Base-by-base conservation (phyloP, 2,888 invertebrate genomes). In the Leucophora obtusa region DNA sequence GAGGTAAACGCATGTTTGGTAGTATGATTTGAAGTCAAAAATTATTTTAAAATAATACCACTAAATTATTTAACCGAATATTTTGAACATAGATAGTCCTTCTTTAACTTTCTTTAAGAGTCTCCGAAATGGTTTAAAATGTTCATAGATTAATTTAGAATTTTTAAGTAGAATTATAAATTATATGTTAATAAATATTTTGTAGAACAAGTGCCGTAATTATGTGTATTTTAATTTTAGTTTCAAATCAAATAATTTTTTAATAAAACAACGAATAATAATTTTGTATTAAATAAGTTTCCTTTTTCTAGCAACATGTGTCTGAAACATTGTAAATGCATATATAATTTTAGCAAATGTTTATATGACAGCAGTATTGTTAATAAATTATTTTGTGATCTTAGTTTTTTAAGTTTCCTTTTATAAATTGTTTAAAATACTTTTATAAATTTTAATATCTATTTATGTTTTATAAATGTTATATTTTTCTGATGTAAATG, bases 1-100 rank as follows among this genome's bases (percentile, higher is more conserved):
- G 93, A 79, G 95, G 96, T 43, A 94, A 94, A 88, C 92, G 95
- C 83, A 92, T 95, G 89, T 96, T 96, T 86, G 96, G 96, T 8
- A 94, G 95, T 83, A 93, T 94, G 93, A 88, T 88, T 78, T 84
- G 63, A 47, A 47, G n/a, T 47, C 10, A 47, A 47, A 47, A 38
- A 38, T 11, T 38, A 38, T 38, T 38, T 38, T 11, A 38, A 28
- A 38, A 11, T 38, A 38, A 38, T 3, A 38, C 4, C 38, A 38
- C 28, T 28, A 11, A 38, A 9, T 11, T 38, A 38, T 38, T 38
- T 11, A 11, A 10, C 0, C 38, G 14, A 38, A 38, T 38, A 11
- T 38, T 38, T 1, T 38, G 38, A 38, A 38, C 10, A 38, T 38
- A n/a, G n/a, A n/a, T n/a, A 38, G 28, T 28, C 28, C 11, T 35